A percentile compares a stretch with the other conserved stretches of the same genome.
These are phyloP conservation scores for Lindbergichthys nudifrons DNA, from an alignment of 2,797 vertebrate species.

Conservation along the genomic window DNA sequence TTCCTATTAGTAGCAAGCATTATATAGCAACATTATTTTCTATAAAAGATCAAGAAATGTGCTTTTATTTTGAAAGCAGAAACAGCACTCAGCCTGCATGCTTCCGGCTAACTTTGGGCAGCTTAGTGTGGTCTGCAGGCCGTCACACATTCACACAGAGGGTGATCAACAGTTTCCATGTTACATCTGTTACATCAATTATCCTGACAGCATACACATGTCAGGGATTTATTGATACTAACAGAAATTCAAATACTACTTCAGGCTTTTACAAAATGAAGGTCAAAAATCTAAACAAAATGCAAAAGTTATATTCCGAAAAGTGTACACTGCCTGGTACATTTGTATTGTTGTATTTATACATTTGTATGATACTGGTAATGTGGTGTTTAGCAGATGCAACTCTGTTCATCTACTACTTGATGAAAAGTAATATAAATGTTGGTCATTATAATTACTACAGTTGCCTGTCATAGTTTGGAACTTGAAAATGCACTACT, in stretches of 20 bases:
- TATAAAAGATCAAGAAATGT: background rate
- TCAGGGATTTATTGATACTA: background rate
- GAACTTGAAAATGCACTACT: background rate
- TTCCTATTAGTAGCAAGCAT: background rate
- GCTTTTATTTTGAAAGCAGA: conserved; percentile 35
- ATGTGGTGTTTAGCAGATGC: background rate
- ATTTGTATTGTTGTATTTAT: background rate
- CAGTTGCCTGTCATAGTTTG: background rate
- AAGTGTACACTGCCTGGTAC: too few relatives aligned
- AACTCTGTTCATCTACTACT: background rate
- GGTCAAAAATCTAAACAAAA: background rate
- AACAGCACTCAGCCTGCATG: background rate
- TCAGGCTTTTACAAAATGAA: background rate
- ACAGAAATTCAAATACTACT: background rate
- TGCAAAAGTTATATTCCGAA: background rate
- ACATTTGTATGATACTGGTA: background rate
- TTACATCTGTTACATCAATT: background rate
- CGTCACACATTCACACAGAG: background rate
- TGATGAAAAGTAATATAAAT: background rate
- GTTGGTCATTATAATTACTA: background rate
- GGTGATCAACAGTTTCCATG: conserved; percentile 9
- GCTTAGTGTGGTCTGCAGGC: background rate
- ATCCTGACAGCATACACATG: background rate
- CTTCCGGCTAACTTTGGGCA: background rate
- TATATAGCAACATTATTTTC: background rate